These are phyloP conservation scores for Globodera ellingtonae DNA, from an alignment of 1,140 invertebrate species.

Conservation along the genomic window DNA sequence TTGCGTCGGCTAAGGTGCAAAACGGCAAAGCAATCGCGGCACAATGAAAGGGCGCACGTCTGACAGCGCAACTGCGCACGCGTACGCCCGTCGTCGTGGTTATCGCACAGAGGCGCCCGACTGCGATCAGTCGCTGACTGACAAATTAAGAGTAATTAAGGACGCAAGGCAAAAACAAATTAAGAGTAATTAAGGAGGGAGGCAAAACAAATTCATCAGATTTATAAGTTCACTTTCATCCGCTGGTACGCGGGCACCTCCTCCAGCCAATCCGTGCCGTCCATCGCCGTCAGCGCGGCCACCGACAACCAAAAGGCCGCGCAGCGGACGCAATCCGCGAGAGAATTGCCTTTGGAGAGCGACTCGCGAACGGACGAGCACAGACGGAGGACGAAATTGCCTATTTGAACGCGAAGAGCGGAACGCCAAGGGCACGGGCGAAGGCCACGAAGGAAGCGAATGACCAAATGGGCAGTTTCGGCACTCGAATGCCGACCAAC, in stretches of 20 bases:
- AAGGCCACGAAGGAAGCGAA: conserved; percentile 20
- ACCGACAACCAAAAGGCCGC: conserved; percentile 78
- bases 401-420: conserved; percentile 13
- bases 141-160: too few species aligned
- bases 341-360: not conserved
- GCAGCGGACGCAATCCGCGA: conserved; percentile 3
- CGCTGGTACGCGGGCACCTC: conserved; percentile 77
- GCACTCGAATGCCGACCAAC: conserved; percentile 75
- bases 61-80: conserved; percentile 86
- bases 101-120: conserved; percentile 76
- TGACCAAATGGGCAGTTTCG: conserved; percentile 38
- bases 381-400: conserved; percentile 9
- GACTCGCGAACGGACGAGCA: not conserved
- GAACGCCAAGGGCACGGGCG: conserved; percentile 7
- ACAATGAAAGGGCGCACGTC: conserved; percentile 78
- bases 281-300: conserved; percentile 81
- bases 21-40: conserved; percentile 90
- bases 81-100: conserved; percentile 95
- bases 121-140: not conserved
- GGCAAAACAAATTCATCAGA: too few species aligned
- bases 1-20: conserved; percentile 86
- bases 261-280: conserved; percentile 57
- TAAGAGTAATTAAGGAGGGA: too few species aligned
- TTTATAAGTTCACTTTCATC: conserved; percentile 64
- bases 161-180: too few species aligned